Percentiles rank a stretch among this genome's conserved stretches.
These are phyloP conservation scores for Zapus hudsonius DNA, from an alignment of 2,113 vertebrate species.

Conservation along the genomic window DNA sequence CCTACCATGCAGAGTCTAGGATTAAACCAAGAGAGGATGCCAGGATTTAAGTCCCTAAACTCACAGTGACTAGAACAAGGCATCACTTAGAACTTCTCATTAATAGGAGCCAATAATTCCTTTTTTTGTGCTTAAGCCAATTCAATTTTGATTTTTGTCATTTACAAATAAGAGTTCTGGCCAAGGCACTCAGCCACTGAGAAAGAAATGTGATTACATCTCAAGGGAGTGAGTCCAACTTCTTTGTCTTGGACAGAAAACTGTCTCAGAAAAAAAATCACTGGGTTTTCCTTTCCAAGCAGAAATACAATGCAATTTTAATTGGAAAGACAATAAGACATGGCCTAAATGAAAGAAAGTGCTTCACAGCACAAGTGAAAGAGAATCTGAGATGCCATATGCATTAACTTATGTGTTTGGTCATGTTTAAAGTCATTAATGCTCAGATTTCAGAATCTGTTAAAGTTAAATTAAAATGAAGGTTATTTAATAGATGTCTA, in stretches of 20 bases:
- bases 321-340: not conserved
- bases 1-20: not conserved
- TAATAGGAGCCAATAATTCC: not conserved
- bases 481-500: conserved; percentile 9
- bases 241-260: conserved; percentile 16
- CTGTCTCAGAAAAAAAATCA: not conserved
- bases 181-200: not conserved
- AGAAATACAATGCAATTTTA: not conserved
- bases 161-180: conserved; percentile 5
- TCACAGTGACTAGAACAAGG: not conserved
- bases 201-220: not conserved
- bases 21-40: not conserved
- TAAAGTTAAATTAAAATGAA: conserved; percentile 60
- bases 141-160: conserved; percentile 15
- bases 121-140: not conserved
- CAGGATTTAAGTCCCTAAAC: not conserved
- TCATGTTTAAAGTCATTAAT: conserved; percentile 48
- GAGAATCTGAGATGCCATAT: not conserved
- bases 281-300: not conserved
- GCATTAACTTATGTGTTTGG: conserved; percentile 54
- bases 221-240: not conserved
- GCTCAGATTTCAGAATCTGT: conserved; percentile 46
- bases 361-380: conserved; percentile 34
- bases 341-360: not conserved
- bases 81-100: not conserved